Percentiles rank a stretch among this genome's conserved stretches.
Conservation (phyloP, 2,113 vertebrate genomes). For the Larimichthys crocea region DNA sequence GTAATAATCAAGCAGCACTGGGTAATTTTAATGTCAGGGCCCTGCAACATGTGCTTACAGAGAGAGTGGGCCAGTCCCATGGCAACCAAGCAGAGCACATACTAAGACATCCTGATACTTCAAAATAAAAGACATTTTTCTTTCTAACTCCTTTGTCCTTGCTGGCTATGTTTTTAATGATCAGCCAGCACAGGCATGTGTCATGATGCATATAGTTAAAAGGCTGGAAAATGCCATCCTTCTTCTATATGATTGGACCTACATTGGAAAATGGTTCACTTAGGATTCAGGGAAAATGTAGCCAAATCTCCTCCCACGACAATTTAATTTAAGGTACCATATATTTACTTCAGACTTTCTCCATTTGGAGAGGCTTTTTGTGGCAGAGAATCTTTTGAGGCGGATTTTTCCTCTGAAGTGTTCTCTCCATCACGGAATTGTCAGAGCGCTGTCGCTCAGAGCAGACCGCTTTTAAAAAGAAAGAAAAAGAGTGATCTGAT, state of each 20-base stretch:
- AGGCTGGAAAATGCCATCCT: conserved; percentile 6
- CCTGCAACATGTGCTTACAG: not conserved
- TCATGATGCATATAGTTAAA: conserved; percentile 3
- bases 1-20: conserved; percentile 21
- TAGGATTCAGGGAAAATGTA: not conserved
- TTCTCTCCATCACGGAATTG: conserved; percentile 22
- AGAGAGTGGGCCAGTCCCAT: not conserved
- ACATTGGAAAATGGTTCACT: conserved; percentile 16
- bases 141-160: not conserved
- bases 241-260: not conserved
- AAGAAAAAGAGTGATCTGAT: conserved; percentile 11
- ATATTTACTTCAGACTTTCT: conserved; percentile 33
- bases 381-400: conserved; percentile 12
- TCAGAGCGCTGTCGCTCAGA: conserved; percentile 3
- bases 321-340: conserved; percentile 36
- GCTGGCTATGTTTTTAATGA: conserved; percentile 9
- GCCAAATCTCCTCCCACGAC: conserved; percentile 15
- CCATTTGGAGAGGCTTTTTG: conserved; percentile 13
- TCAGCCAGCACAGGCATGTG: conserved; percentile 16
- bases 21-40: conserved; percentile 4
- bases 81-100: not conserved
- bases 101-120: conserved; percentile 6
- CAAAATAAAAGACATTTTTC: not conserved
- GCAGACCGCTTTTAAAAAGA: conserved; percentile 27
- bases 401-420: conserved; percentile 25